These are phyloP conservation scores for Apodemia duryi DNA, from an alignment of 2,888 invertebrate genomes.

Conservation along the genomic window DNA sequence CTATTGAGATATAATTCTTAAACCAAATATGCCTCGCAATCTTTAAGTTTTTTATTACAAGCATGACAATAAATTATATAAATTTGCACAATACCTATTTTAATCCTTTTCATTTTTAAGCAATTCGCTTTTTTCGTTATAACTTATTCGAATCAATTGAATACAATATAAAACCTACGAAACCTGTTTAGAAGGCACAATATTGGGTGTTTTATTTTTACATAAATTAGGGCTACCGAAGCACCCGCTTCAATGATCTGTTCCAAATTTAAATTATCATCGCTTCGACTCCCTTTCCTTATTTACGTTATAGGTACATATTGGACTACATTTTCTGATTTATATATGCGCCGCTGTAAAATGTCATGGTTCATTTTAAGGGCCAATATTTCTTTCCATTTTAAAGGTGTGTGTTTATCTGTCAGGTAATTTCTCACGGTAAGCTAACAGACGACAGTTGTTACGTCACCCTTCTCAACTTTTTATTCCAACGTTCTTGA, in stretches of 20 bases:
- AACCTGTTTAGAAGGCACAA: neutral
- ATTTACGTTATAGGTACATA: conserved; percentile 27
- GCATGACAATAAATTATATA: no score
- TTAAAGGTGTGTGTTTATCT: conserved; percentile 27
- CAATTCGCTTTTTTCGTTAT: neutral
- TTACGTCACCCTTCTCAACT: conserved; percentile 3
- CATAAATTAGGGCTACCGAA: conserved; percentile 44
- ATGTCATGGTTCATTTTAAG: conserved; percentile 27
- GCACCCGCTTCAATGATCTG: conserved; percentile 47
- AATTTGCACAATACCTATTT: neutral
- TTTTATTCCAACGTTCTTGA: neutral
- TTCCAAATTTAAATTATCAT: conserved; percentile 60
- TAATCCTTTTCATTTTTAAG: neutral
- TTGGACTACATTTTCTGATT: conserved; percentile 24
- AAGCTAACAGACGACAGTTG: conserved; percentile 26
- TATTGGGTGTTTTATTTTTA: conserved; percentile 47
- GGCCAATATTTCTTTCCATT: conserved; percentile 22
- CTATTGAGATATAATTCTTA: no score
- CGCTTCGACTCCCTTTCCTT: conserved; percentile 38
- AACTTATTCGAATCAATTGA: neutral
- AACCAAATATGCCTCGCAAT: no score
- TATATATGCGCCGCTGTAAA: conserved; percentile 24
- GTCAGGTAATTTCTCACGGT: conserved; percentile 29
- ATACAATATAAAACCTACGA: neutral
- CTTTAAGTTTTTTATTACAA: no score